These are phyloP conservation scores for Bujurquina vittata DNA, from an alignment of 2,113 vertebrate genomes.

Conservation along the genomic window DNA sequence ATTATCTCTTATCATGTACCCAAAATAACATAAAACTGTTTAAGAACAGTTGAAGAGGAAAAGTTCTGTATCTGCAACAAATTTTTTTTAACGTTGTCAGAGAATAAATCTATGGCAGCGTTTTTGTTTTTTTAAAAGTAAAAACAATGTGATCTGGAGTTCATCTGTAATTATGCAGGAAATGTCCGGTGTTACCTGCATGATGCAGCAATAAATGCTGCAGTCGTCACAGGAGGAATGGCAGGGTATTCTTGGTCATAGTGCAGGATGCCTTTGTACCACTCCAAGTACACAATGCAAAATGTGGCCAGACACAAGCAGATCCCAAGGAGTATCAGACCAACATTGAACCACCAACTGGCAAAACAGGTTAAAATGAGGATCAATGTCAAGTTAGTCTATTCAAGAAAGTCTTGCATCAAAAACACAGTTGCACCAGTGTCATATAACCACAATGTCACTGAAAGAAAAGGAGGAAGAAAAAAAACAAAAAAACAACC, in stretches of 20 bases:
- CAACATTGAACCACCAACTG: slow-evolving; percentile 90
- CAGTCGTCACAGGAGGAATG: slow-evolving; percentile 88
- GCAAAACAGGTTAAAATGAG: slow-evolving; percentile 17
- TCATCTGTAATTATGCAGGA: neutral
- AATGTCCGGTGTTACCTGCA: slow-evolving; percentile 84
- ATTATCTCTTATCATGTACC: neutral
- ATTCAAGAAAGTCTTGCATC: slow-evolving; percentile 1
- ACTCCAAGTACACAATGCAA: slow-evolving; percentile 94
- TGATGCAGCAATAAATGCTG: slow-evolving; percentile 90
- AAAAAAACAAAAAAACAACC: neutral
- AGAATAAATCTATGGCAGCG: neutral
- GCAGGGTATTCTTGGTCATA: slow-evolving; percentile 91
- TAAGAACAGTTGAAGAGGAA: neutral
- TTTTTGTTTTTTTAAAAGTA: neutral
- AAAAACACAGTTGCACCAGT: neutral
- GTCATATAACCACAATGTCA: slow-evolving; percentile 1
- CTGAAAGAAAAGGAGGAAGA: neutral
- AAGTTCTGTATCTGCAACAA: neutral
- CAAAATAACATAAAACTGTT: neutral
- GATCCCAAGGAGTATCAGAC: slow-evolving; percentile 79
- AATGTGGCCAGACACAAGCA: slow-evolving; percentile 87
- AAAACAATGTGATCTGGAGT: neutral
- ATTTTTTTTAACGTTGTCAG: neutral
- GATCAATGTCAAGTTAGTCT: neutral
- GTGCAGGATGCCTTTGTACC: slow-evolving; percentile 87